Evolutionary conservation across 2,888 invertebrate genomes (phyloP), one percentile per base, ranked within the genome.

Genomic region (Sipha maydis): DNA sequence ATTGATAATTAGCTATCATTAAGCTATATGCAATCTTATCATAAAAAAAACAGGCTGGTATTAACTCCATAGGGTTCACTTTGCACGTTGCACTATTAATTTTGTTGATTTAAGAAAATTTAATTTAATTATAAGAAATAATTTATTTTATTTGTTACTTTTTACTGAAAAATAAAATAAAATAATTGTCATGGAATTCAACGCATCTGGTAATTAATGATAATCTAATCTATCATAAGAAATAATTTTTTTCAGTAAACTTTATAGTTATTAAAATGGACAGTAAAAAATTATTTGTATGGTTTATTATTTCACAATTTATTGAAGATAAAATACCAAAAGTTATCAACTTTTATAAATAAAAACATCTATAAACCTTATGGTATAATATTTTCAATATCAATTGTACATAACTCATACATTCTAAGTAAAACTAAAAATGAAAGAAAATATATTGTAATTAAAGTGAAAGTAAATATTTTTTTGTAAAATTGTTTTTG

Each of bases 181-280:
- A 86, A 86, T 38, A 38, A 31, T 69, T 48, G 41, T 38, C 14
- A 88, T 88, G 88, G 73, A 82, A 19, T 88, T 88, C 73, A 88
- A 80, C 41, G 41, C 88, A 61, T 82, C 88, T 38, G 88, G 88
- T 88, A 88, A 88, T 73, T 88, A n/a, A n/a, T n/a, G n/a, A n/a
- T n/a, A n/a, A 80, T 80, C 11, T 28, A 5, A 75, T 41, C 54
- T 84, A 2, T 61, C 7, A 75, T 38, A 61, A 8, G 41, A 61
- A 21, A 61, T 84, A 75, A 75, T 38, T 75, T 19, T 61, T 25
- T 25, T 61, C 25, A 61, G 1, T 61, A 61, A 61, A 25, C 21
- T 21, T 61, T 48, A 48, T 14, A 14, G 14, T 14, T 48, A 41
- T 11, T 34, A 41, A 41, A 41, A 41, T 41, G 0, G 3, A 8